Conservation (phyloP, 2,113 vertebrate genomes). For the Pituophis catenifer region DNA sequence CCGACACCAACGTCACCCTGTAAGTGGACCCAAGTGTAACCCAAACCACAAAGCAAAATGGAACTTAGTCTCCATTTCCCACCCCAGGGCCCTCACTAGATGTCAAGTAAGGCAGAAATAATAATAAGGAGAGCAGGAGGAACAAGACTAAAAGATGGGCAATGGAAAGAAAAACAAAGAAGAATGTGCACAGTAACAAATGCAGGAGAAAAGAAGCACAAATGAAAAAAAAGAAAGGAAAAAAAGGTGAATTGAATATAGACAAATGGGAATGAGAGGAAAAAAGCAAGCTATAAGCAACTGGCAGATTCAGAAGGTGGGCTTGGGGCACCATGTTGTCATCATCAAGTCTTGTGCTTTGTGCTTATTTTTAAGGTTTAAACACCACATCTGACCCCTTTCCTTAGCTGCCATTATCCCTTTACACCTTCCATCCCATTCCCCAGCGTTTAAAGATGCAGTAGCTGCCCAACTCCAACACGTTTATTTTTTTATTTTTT, state of each 20-base stretch:
- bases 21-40: constrained; percentile 81
- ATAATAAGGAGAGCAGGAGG: constrained; percentile 30
- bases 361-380: constrained; percentile 19
- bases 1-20: constrained; percentile 92
- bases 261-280: background rate
- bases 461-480: constrained; percentile 19
- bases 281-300: background rate
- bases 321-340: constrained; percentile 12
- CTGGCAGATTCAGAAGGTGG: background rate
- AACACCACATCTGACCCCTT: constrained; percentile 21
- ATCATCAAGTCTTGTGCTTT: constrained; percentile 26
- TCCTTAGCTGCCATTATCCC: constrained; percentile 12
- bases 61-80: constrained; percentile 36
- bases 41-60: constrained; percentile 55
- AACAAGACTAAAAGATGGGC: constrained; percentile 20
- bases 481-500: constrained; percentile 5
- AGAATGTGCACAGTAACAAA: background rate
- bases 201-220: background rate
- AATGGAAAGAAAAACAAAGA: constrained; percentile 19
- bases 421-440: constrained; percentile 35
- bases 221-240: background rate
- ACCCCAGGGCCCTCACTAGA: constrained; percentile 32
- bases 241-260: background rate
- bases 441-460: constrained; percentile 22
- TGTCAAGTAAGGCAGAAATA: constrained; percentile 40